These are phyloP conservation scores for Tortrix viridana DNA, from an alignment of 2,888 invertebrate genomes.

Conservation along the genomic window DNA sequence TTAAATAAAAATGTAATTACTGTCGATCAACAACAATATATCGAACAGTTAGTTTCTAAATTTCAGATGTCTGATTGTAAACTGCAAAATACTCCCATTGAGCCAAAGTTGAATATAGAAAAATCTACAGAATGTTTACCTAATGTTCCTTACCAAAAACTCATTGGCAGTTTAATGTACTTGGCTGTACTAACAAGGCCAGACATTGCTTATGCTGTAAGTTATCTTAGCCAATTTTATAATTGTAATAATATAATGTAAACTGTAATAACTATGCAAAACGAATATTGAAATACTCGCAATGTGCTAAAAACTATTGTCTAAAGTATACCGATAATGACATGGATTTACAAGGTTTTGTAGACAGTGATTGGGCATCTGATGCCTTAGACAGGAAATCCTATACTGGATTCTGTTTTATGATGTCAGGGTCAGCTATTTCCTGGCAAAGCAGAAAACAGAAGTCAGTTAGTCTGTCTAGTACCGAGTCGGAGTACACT, in stretches of 20 bases:
- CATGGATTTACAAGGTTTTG: constrained; percentile 5
- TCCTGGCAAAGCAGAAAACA: constrained; percentile 17
- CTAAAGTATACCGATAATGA: neutral
- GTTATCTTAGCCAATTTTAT: constrained; percentile 15
- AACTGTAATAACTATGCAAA: neutral
- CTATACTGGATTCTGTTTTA: constrained; percentile 16
- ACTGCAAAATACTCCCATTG: constrained; percentile 15
- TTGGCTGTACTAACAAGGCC: constrained; percentile 13
- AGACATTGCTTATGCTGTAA: constrained; percentile 3
- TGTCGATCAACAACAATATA: neutral
- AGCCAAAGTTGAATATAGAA: neutral
- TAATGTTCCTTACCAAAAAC: constrained; percentile 8
- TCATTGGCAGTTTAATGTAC: constrained; percentile 18
- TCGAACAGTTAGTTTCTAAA: constrained; percentile 8
- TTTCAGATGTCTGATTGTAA: constrained; percentile 20
- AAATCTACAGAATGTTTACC: neutral
- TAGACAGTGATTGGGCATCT: constrained; percentile 13
- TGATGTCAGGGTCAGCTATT: neutral
- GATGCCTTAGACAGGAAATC: constrained; percentile 17
- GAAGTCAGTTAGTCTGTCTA: constrained; percentile 1
- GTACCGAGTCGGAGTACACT: constrained; percentile 10
- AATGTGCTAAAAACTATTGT: constrained; percentile 3
- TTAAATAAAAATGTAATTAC: neutral
- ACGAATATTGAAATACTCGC: neutral
- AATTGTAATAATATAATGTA: neutral